Conservation (phyloP, 2,113 vertebrate species). For the Aleadryas rufinucha region DNA sequence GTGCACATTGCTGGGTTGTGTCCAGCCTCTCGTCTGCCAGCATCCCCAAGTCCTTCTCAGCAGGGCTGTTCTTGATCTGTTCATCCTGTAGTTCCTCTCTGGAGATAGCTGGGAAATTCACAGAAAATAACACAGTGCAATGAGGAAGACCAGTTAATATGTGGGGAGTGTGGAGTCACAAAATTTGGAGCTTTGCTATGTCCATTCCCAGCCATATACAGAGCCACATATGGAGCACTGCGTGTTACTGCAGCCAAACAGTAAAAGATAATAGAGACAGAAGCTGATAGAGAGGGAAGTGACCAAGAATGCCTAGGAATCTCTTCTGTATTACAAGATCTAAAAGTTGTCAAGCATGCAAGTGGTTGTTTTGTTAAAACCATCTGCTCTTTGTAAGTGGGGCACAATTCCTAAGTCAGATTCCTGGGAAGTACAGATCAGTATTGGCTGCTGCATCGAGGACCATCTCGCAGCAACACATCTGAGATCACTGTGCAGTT, state of each 20-base stretch:
- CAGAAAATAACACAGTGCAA: neutral
- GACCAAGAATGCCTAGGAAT: neutral
- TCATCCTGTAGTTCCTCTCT: neutral
- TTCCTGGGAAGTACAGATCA: neutral
- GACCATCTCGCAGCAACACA: neutral
- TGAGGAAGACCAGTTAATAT: neutral
- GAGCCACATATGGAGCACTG: neutral
- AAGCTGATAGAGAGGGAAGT: neutral
- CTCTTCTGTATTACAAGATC: neutral
- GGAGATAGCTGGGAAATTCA: neutral
- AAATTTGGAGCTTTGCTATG: neutral
- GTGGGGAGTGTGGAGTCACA: neutral
- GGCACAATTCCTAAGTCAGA: neutral
- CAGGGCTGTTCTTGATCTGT: neutral
- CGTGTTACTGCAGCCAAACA: neutral
- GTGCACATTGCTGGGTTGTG: neutral
- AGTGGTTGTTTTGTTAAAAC: neutral
- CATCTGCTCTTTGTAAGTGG: fast-evolving
- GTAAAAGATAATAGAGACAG: neutral
- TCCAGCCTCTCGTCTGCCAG: neutral
- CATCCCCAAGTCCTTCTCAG: neutral
- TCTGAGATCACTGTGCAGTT: neutral
- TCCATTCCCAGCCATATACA: neutral
- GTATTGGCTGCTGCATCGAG: neutral
- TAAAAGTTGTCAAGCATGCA: neutral